Percentiles rank a stretch among this genome's conserved stretches.
Conservation (phyloP, 2,888 invertebrate species). For the Stegophylla sp. region DNA sequence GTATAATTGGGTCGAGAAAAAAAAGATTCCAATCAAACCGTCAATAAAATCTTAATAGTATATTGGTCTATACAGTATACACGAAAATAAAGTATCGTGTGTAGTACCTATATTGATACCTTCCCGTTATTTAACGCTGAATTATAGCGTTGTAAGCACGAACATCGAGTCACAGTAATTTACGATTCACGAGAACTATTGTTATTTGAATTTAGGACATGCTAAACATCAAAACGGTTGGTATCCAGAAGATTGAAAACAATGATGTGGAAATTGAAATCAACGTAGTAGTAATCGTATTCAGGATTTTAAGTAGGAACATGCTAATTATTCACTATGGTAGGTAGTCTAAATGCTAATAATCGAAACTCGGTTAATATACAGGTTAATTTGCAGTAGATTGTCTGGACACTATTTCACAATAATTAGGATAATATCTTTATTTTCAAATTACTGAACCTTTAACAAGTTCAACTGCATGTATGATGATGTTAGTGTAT, state of each 20-base stretch:
- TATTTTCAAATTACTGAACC: too few species aligned
- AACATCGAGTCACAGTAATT: too few species aligned
- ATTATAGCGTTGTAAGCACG: too few species aligned
- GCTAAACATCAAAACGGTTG: constrained; percentile 6
- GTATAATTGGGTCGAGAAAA: too few species aligned
- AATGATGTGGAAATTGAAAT: constrained; percentile 8
- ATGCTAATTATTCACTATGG: constrained; percentile 7
- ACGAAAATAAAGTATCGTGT: background rate
- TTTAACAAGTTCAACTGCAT: too few species aligned
- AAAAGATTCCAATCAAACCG: too few species aligned
- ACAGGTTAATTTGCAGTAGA: background rate
- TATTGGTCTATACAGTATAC: too few species aligned
- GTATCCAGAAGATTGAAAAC: background rate
- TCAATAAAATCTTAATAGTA: too few species aligned
- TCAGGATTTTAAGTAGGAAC: background rate
- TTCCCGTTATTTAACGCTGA: too few species aligned
- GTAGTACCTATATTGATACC: background rate
- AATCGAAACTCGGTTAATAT: background rate
- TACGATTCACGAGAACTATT: background rate
- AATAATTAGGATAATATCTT: too few species aligned
- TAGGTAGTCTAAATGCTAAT: constrained; percentile 19
- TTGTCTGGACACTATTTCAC: too few species aligned
- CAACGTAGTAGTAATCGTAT: constrained; percentile 5
- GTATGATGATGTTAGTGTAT: too few species aligned
- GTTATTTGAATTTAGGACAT: background rate